Evolutionary conservation across 1,140 invertebrate species (phyloP).

Genomic region (Macrobrachium rosenbergii): DNA sequence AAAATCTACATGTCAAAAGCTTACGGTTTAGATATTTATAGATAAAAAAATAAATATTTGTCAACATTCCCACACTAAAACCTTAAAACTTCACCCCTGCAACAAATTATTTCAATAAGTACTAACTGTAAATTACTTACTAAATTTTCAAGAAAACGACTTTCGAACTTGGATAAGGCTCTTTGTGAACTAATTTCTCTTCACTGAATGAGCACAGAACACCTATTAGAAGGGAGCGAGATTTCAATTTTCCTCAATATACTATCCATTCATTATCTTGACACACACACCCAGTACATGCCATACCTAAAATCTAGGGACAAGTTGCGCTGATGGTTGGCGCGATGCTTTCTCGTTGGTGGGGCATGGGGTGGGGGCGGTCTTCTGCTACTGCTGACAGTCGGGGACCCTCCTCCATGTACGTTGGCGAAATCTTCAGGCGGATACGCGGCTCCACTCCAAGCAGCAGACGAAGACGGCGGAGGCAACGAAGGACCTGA

Average conservation of each 20-base stretch:
- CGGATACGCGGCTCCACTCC: neutral
- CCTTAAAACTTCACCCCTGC: too few relatives aligned
- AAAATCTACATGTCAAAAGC: neutral
- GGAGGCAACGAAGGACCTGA: neutral
- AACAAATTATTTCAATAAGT: too few relatives aligned
- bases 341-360: conserved; percentile 73
- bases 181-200: conserved; percentile 13
- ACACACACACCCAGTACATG: neutral
- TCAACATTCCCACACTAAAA: too few relatives aligned
- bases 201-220: conserved; percentile 45
- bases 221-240: conserved; percentile 21
- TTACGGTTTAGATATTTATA: neutral
- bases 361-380: conserved; percentile 50
- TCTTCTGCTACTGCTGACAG: neutral
- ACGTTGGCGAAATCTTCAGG: conserved; percentile 58
- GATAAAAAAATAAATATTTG: too few relatives aligned
- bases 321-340: conserved; percentile 82
- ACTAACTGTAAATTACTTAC: neutral
- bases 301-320: conserved; percentile 81
- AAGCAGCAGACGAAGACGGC: conserved; percentile 19
- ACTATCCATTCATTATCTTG: too few relatives aligned
- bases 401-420: conserved; percentile 44
- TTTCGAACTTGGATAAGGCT: conserved; percentile 53
- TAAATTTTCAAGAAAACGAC: neutral
- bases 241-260: too few relatives aligned